These are phyloP conservation scores for Drosophila bunnanda DNA, from an alignment of 2,888 invertebrate species.

Conservation along the genomic window DNA sequence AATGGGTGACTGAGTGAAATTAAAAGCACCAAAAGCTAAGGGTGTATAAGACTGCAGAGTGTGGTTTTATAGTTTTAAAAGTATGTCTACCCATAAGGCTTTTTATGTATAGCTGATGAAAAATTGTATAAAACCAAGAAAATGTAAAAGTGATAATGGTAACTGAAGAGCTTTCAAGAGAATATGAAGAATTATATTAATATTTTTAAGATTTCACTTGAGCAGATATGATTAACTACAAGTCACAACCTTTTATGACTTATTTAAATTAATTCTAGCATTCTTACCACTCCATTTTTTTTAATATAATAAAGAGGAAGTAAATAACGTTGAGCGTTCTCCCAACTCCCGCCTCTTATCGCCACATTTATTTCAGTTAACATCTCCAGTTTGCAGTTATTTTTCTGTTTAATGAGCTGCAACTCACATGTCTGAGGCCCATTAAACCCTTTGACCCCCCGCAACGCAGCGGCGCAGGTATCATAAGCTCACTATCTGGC, in stretches of 20 bases:
- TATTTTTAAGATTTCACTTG: background rate
- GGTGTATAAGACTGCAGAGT: background rate
- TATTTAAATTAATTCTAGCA: background rate
- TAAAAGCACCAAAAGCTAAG: background rate
- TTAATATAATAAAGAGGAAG: background rate
- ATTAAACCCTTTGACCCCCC: conserved; percentile 70
- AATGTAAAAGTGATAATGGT: background rate
- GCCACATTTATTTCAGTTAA: conserved; percentile 18
- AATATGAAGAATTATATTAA: background rate
- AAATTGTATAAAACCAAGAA: background rate
- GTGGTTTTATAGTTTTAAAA: background rate
- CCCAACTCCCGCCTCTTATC: background rate
- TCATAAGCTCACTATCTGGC: conserved; percentile 58
- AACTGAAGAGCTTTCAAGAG: background rate
- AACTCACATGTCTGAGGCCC: conserved; percentile 66
- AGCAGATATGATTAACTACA: background rate
- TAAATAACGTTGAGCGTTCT: background rate
- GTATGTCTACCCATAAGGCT: background rate
- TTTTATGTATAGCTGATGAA: background rate
- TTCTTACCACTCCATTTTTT: background rate
- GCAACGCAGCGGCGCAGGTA: conserved; percentile 38
- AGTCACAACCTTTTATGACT: background rate
- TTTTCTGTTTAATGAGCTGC: conserved; percentile 51
- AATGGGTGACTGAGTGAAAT: conserved; percentile 18
- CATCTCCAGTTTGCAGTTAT: conserved; percentile 3